phyloP scores from a whole-genome alignment of 1,140 invertebrate genomes.

The Drosophila murphyi region DNA sequence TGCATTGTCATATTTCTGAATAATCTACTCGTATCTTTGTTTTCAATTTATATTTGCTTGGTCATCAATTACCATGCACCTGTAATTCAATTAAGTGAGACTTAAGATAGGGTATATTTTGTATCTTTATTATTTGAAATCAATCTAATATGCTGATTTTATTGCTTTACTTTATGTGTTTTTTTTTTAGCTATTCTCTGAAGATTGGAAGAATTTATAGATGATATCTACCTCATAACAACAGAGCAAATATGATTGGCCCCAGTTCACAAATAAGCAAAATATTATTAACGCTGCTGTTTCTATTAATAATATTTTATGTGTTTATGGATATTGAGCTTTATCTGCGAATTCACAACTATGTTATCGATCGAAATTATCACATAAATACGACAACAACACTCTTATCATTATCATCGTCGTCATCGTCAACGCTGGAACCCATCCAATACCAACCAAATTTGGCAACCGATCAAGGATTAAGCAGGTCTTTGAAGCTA shows the following conservation, averaged over 20 bases:
- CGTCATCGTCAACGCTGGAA: conserved; percentile 12
- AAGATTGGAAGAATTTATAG: conserved; percentile 56
- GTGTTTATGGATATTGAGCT: conserved; percentile 87
- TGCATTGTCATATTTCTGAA: conserved; percentile 3
- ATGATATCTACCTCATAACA: conserved; percentile 67
- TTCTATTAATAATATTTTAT: conserved; percentile 86
- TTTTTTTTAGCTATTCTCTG: conserved; percentile 49
- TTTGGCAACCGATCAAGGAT: conserved; percentile 26
- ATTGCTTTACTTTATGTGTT: background rate
- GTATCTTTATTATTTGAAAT: background rate
- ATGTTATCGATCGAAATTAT: conserved; percentile 85
- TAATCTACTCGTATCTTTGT: background rate
- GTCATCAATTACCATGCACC: background rate
- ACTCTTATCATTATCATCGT: background rate
- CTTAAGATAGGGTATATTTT: background rate
- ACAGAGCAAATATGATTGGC: conserved; percentile 85
- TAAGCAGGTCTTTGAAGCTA: conserved; percentile 49
- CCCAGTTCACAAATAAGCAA: conserved; percentile 87
- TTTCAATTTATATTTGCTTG: background rate
- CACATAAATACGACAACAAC: conserved; percentile 64
- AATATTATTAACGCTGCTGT: conserved; percentile 85
- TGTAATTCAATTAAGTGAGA: background rate
- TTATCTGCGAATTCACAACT: conserved; percentile 87
- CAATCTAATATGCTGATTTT: conserved; percentile 1
- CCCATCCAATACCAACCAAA: conserved; percentile 23